A percentile compares a stretch with the other conserved stretches of the same genome.
Conservation (phyloP, 2,797 vertebrate genomes). For the Esox lucius region DNA sequence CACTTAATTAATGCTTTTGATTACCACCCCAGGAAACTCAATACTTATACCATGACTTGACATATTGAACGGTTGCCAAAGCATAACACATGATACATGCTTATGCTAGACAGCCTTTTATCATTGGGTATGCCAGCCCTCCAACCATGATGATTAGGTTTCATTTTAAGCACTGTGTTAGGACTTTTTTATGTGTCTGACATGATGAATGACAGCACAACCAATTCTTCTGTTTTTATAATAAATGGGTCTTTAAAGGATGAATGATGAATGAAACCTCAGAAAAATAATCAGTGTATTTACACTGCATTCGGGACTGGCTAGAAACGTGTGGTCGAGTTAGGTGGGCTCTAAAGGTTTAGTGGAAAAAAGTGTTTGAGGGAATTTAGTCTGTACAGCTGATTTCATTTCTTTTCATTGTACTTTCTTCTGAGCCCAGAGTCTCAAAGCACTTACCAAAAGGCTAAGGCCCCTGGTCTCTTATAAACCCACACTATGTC, state of each 20-base stretch:
- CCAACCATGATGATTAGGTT: conserved; percentile 5
- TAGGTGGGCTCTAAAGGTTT: conserved; percentile 8
- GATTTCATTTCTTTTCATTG: background rate
- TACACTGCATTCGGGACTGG: background rate
- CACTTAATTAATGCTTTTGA: conserved; percentile 10
- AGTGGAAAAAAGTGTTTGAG: conserved; percentile 4
- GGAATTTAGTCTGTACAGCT: background rate
- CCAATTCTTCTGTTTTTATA: conserved; percentile 33
- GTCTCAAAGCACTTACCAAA: background rate
- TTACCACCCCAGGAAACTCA: background rate
- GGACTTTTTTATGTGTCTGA: conserved; percentile 1
- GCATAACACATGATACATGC: background rate
- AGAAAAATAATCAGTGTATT: background rate
- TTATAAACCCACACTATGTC: background rate
- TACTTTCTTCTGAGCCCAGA: background rate
- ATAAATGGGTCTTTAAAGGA: conserved; percentile 13
- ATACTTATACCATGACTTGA: conserved; percentile 11
- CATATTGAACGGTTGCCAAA: background rate
- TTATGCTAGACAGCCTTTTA: background rate
- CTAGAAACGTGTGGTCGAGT: conserved; percentile 3
- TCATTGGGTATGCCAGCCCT: background rate
- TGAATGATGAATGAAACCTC: background rate
- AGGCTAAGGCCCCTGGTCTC: background rate
- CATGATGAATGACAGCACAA: conserved; percentile 10
- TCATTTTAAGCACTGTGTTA: background rate